A percentile compares a stretch with the other conserved stretches of the same genome.
phyloP scores from a whole-genome alignment of 2,113 vertebrate species.

The Gymnogyps californianus region DNA sequence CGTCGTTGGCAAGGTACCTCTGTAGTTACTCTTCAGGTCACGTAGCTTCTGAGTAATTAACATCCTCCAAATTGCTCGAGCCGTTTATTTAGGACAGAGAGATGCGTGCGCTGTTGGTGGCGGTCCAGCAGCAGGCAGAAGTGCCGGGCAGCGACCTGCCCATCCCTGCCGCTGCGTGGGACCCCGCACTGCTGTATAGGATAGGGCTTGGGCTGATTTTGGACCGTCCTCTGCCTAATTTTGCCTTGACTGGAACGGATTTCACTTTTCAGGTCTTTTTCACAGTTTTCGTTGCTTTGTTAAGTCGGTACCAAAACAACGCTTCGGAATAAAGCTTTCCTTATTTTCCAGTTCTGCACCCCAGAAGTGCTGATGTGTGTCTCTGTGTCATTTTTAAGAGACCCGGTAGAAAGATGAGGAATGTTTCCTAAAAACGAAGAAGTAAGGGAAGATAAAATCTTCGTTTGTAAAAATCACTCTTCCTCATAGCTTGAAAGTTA shows the following conservation, averaged over 20 bases:
- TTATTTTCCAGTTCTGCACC: neutral
- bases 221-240: neutral
- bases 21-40: slow-evolving; percentile 33
- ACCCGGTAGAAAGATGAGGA: neutral
- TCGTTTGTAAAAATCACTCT: neutral
- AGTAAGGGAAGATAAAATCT: neutral
- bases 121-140: neutral
- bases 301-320: neutral
- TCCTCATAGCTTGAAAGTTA: neutral
- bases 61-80: neutral
- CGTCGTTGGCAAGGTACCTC: neutral
- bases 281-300: neutral
- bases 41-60: slow-evolving; percentile 6
- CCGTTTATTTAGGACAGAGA: neutral
- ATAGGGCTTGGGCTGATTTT: neutral
- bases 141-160: neutral
- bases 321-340: neutral
- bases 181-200: accelerated
- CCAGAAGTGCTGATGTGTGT: neutral
- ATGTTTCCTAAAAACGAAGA: neutral
- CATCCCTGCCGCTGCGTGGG: accelerated
- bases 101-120: neutral
- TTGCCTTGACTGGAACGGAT: neutral
- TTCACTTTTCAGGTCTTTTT: neutral
- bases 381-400: neutral